Base-by-base conservation (phyloP, 2,888 invertebrate genomes). In the Seira ritae region DNA sequence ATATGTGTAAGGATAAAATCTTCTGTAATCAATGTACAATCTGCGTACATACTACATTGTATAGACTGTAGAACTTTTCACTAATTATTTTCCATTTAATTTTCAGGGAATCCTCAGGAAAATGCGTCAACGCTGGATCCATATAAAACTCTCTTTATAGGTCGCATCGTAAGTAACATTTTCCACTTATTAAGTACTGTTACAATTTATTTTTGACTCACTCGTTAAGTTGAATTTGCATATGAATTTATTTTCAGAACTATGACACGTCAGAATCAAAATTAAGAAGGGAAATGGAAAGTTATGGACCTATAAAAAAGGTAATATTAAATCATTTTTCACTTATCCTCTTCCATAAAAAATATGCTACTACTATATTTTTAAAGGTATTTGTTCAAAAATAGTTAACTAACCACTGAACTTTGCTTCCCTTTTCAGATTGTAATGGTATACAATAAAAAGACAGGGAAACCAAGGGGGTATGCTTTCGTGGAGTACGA, bases 401-500 rank as follows among this genome's bases (percentile, higher is more conserved):
- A n/a, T n/a, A n/a, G n/a, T n/a, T n/a, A n/a, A n/a, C n/a, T n/a
- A n/a, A n/a, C n/a, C n/a, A n/a, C n/a, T n/a, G n/a, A n/a, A n/a
- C 67, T 24, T 71, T 46, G 24, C 19, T 24, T 83, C 86, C 89
- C 89, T 90, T 88, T 87, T 93, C 92, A 97, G 96, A 98, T 98
- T 90, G 94, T 95, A 88, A 93, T 99, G 91, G 95, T 96, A 87
- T 95, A 95, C 90, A 97, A 97, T 92, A 95, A 94, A 88, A 94
- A 95, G 87, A 95, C 94, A 90, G 96, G 95, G 89, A 99, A 99
- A 92, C 99, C 98, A 15, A 77, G 82, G 89, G 99, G 99, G 86
- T 99, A 99, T 92, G 99, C 99, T 67, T 99, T 99, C 93, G 98
- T 99, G 90, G 99, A 99, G 92, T 99, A 98, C 92, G 98, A 99